These are phyloP conservation scores for Antechinus stuartii DNA, from an alignment of 2,113 vertebrate genomes.

Conservation along the genomic window DNA sequence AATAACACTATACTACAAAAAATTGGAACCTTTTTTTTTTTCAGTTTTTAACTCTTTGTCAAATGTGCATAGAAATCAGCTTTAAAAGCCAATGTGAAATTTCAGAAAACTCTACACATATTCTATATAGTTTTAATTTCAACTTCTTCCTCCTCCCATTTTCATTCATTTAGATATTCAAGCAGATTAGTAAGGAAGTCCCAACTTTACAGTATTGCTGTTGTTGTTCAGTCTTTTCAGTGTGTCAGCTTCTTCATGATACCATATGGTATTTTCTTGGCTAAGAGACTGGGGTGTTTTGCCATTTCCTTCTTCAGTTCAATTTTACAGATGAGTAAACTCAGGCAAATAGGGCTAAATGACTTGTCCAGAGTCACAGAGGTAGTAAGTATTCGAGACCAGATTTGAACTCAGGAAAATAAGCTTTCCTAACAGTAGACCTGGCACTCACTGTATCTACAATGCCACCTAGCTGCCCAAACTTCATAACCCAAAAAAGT, in stretches of 20 bases:
- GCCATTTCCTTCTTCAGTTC: neutral
- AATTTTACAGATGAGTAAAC: neutral
- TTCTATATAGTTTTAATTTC: neutral
- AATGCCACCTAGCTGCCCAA: neutral
- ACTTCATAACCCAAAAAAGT: neutral
- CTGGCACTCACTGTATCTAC: no score
- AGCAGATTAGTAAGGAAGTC: neutral
- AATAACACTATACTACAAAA: neutral
- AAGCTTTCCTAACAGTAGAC: neutral
- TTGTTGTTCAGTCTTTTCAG: no score
- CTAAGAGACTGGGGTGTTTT: neutral
- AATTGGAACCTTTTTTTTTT: neutral
- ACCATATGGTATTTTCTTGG: neutral
- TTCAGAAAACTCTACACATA: slow-evolving; percentile 11
- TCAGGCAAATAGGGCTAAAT: neutral
- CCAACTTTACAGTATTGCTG: neutral
- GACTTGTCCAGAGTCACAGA: neutral
- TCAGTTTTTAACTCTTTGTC: neutral
- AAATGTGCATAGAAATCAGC: slow-evolving; percentile 12
- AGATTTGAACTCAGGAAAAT: neutral
- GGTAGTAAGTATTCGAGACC: neutral
- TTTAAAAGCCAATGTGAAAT: slow-evolving; percentile 26
- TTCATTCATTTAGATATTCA: slow-evolving; percentile 23
- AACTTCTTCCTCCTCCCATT: neutral
- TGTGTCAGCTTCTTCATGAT: neutral